Conservation (phyloP, 2,888 invertebrate species). For the Clusia tigrina region DNA sequence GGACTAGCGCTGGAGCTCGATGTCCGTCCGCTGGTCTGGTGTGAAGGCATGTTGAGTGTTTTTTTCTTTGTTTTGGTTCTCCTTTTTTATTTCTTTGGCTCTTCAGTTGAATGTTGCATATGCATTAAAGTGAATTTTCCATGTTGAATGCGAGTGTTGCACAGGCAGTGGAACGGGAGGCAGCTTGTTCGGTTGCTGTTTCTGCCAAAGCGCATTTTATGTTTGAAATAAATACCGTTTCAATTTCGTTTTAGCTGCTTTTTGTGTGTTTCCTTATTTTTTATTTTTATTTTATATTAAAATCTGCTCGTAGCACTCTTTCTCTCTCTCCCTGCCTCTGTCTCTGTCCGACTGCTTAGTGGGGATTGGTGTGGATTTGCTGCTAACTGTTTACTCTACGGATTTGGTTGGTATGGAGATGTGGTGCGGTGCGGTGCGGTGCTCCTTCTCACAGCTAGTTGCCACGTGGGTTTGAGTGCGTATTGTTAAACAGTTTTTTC, state of each 20-base stretch:
- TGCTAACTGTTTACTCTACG: slow-evolving; percentile 51
- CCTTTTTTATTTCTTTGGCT: slow-evolving; percentile 15
- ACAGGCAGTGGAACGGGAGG: background rate
- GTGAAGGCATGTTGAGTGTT: slow-evolving; percentile 14
- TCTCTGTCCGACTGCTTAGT: background rate
- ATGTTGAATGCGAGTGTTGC: slow-evolving; percentile 8
- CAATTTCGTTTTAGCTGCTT: slow-evolving; percentile 27
- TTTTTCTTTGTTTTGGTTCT: slow-evolving; percentile 22
- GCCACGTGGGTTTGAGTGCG: slow-evolving; percentile 26
- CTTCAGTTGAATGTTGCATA: slow-evolving; percentile 16
- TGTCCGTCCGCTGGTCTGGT: background rate
- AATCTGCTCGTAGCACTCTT: background rate
- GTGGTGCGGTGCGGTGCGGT: background rate
- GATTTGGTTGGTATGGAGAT: slow-evolving; percentile 49
- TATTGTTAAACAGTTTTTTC: slow-evolving; percentile 34
- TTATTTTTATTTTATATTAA: slow-evolving; percentile 3
- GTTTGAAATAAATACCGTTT: slow-evolving; percentile 51
- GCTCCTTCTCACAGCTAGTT: slow-evolving; percentile 23
- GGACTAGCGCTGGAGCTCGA: background rate
- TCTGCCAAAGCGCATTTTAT: slow-evolving; percentile 15
- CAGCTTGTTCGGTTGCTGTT: background rate
- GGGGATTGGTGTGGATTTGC: slow-evolving; percentile 10
- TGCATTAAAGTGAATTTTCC: slow-evolving; percentile 39
- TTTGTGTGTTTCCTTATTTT: background rate
- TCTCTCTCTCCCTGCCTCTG: background rate